These are phyloP conservation scores for Microcebus tavaratra DNA, from an alignment of 2,113 vertebrate species.

Conservation along the genomic window DNA sequence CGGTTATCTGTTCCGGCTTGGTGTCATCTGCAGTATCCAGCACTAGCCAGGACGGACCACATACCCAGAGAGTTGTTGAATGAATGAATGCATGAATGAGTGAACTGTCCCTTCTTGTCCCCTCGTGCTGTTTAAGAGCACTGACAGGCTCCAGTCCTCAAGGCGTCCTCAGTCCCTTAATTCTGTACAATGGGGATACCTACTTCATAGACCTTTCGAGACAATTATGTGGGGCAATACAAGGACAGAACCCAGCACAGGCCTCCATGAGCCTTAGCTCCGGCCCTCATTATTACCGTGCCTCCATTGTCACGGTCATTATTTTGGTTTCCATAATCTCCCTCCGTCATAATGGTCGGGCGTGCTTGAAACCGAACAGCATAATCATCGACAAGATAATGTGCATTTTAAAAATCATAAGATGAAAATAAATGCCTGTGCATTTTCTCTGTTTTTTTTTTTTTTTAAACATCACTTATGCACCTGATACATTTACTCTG, in stretches of 20 bases:
- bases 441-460: not conserved
- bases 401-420: constrained; percentile 3
- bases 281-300: too few species aligned
- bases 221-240: not conserved
- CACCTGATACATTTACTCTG: not conserved
- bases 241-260: not conserved
- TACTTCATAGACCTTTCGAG: not conserved
- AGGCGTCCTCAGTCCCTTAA: not conserved
- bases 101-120: not conserved
- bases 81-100: not conserved
- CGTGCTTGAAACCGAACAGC: not conserved
- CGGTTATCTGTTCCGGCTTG: not conserved
- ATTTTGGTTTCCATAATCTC: not conserved
- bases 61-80: not conserved
- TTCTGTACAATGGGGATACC: not conserved
- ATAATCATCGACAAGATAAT: not conserved
- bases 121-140: not conserved
- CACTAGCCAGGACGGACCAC: not conserved
- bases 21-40: not conserved
- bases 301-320: not conserved
- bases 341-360: not conserved
- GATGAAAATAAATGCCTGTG: not conserved
- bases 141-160: not conserved
- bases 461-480: not conserved
- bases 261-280: not conserved